phyloP scores from a whole-genome alignment of 2,888 invertebrate genomes.

The Calameuta pallipes region DNA sequence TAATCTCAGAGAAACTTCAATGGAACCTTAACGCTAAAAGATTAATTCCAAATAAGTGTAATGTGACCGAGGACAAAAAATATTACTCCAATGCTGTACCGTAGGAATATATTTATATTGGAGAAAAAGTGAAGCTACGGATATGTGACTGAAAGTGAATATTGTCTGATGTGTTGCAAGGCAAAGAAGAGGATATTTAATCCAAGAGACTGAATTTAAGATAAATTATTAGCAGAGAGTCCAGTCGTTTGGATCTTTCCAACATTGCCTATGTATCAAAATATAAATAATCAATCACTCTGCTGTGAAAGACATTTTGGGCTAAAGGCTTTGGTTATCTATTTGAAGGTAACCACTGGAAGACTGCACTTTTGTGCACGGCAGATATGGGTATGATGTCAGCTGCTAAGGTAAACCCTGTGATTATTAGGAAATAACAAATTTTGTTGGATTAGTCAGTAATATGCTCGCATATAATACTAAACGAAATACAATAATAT shows the following conservation, averaged over 20 bases:
- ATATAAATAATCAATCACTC: slow-evolving; percentile 46
- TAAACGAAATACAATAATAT: slow-evolving; percentile 54
- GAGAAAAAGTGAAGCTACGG: not conserved
- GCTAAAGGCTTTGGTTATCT: slow-evolving; percentile 34
- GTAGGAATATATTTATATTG: not conserved
- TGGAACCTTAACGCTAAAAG: not conserved
- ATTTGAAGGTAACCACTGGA: slow-evolving; percentile 59
- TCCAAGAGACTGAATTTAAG: not conserved
- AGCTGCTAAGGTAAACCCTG: slow-evolving; percentile 66
- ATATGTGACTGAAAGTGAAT: not conserved
- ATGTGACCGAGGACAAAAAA: not conserved
- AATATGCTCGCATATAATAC: slow-evolving; percentile 47
- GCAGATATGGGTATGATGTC: slow-evolving; percentile 61
- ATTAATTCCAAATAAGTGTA: not conserved
- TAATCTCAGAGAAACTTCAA: not conserved
- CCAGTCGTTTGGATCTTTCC: slow-evolving; percentile 26
- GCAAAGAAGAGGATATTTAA: not conserved
- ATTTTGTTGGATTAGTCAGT: slow-evolving; percentile 57
- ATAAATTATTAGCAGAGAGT: not conserved
- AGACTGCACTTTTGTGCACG: slow-evolving; percentile 58
- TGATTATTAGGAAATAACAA: slow-evolving; percentile 63
- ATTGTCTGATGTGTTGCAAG: not conserved
- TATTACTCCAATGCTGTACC: not conserved
- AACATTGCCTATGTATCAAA: slow-evolving; percentile 40
- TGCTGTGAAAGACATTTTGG: slow-evolving; percentile 36